These are phyloP conservation scores for Mesoclemmys tuberculata DNA, from an alignment of 2,113 vertebrate species.

Conservation along the genomic window DNA sequence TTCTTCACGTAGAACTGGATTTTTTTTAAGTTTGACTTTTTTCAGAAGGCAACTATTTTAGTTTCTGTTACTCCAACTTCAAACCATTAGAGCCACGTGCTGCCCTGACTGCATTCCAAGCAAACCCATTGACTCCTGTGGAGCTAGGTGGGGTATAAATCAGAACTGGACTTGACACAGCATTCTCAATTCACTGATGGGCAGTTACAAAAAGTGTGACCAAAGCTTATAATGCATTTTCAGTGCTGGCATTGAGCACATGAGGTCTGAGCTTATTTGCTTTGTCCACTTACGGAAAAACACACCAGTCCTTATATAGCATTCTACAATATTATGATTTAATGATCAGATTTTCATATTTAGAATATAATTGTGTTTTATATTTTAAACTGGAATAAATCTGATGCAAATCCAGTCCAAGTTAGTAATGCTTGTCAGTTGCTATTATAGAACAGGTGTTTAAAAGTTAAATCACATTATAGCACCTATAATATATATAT, in stretches of 20 bases:
- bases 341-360: constrained; percentile 50
- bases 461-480: constrained; percentile 59
- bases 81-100: not conserved
- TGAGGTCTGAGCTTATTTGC: constrained; percentile 42
- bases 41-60: not conserved
- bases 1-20: not conserved
- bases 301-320: constrained; percentile 49
- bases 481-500: constrained; percentile 35
- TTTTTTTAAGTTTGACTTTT: not conserved
- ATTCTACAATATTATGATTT: constrained; percentile 55
- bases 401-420: constrained; percentile 44
- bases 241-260: not conserved
- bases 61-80: not conserved
- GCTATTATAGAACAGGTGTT: constrained; percentile 37
- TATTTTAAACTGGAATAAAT: constrained; percentile 53
- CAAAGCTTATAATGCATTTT: too few relatives aligned
- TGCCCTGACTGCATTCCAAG: not conserved
- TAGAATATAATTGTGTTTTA: constrained; percentile 37
- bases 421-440: constrained; percentile 60
- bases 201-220: not conserved
- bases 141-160: not conserved
- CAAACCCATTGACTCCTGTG: not conserved
- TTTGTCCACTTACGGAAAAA: not conserved
- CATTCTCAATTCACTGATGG: fast-evolving
- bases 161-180: not conserved